Base-by-base conservation (phyloP, 2,797 vertebrate genomes). In the Protosalanx chinensis region DNA sequence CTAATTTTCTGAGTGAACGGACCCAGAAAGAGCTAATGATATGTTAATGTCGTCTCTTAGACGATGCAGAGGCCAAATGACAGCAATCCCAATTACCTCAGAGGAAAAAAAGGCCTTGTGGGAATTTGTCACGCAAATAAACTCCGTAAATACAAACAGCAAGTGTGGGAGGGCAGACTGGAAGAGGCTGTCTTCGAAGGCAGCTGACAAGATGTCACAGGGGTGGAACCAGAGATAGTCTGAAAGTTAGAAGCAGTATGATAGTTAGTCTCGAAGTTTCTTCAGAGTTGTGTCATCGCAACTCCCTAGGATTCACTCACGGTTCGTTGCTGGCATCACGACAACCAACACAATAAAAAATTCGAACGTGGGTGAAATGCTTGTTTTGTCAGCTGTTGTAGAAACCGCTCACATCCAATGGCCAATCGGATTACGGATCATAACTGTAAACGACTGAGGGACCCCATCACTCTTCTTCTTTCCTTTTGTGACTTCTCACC, bases 1-100 rank as follows among this genome's bases (percentile, higher is more conserved):
- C 88, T 79, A 79, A 88, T 91, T 92, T 90, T 91, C 89, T 86
- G 85, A 91, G 84, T 89, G 88, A 91, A 85, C 74, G 85, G 83
- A 84, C 87, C 82, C 86, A 84, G 82, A 86, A 87, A 86, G 83
- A 87, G 79, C 83, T 90, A 90, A 92, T 89, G 86, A 92, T 82
- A 90, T 91, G 91, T 87, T 92, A 90, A 92, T 88, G 88, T 82
- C 79, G 83, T 87, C 76, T 81, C 81, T 77, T 80, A 89, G 85
- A 77, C 88, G 75, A 84, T 81, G 78, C 88, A 88, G 89, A 89
- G 74, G 76, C 81, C 76, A 77, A 82, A 79, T 86, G 89, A 91
- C 85, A 86, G 84, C 86, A 86, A 77, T 88, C 83, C 80, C 85
- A 79, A 84, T 90, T 85, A 85, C 86, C 86, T 88, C 75, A 0